phyloP scores from a whole-genome alignment of 1,140 invertebrate species.

The Hycleus cichorii region DNA sequence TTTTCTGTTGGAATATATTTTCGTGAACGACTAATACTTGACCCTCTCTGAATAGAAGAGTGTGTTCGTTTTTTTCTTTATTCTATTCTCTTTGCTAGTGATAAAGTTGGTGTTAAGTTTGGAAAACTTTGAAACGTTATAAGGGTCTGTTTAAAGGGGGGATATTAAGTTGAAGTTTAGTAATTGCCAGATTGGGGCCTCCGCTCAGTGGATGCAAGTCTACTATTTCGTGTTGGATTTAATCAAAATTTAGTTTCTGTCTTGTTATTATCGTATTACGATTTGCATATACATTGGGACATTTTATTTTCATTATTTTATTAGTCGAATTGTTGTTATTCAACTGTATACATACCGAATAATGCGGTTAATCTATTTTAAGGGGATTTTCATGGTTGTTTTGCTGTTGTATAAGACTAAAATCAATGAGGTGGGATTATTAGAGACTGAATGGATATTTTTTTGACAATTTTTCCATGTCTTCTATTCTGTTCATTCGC shows the following conservation, averaged over 20 bases:
- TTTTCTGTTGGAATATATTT: slow-evolving; percentile 12
- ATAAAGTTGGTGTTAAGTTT: slow-evolving; percentile 1
- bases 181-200: background rate
- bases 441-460: background rate
- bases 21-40: background rate
- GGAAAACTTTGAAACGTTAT: slow-evolving; percentile 2
- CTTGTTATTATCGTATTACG: slow-evolving; percentile 1
- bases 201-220: slow-evolving; percentile 8
- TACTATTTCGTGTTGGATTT: slow-evolving; percentile 1
- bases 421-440: slow-evolving; percentile 10
- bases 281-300: slow-evolving; percentile 2
- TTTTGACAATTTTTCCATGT: slow-evolving; percentile 3
- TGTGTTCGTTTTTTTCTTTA: background rate
- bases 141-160: background rate
- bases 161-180: background rate
- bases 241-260: slow-evolving; percentile 7
- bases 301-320: background rate
- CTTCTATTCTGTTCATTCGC: background rate
- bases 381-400: background rate
- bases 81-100: background rate
- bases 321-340: background rate
- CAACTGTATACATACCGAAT: background rate
- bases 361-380: background rate
- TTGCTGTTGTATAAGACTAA: slow-evolving; percentile 6
- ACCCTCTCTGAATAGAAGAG: background rate